Percentiles rank a stretch among this genome's conserved stretches.
phyloP scores from a whole-genome alignment of 2,797 vertebrate genomes.

The Pseudochaenichthys georgianus region DNA sequence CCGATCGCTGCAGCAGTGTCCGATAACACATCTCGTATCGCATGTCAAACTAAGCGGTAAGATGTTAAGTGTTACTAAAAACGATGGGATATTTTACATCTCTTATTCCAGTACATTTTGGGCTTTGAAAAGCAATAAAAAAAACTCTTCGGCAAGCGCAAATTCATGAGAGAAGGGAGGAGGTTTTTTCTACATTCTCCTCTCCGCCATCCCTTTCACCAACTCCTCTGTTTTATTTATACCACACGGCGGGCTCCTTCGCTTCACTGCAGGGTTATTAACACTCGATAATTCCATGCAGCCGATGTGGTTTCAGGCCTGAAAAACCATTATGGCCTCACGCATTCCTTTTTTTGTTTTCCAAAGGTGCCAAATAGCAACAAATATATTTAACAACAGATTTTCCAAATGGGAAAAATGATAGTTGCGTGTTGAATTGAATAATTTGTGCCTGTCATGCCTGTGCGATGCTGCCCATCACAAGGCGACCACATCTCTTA shows the following conservation, averaged over 20 bases:
- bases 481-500: slow-evolving; percentile 46
- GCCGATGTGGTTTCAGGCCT: slow-evolving; percentile 56
- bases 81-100: slow-evolving; percentile 7
- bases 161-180: slow-evolving; percentile 50
- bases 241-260: slow-evolving; percentile 72
- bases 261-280: slow-evolving; percentile 72
- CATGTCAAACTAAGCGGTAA: slow-evolving; percentile 50
- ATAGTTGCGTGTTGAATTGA: slow-evolving; percentile 56
- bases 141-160: slow-evolving; percentile 28
- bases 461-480: slow-evolving; percentile 54
- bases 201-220: slow-evolving; percentile 65
- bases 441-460: slow-evolving; percentile 71
- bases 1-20: slow-evolving; percentile 1
- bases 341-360: slow-evolving; percentile 63
- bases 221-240: slow-evolving; percentile 76
- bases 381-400: slow-evolving; percentile 70
- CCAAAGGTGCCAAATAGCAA: slow-evolving; percentile 71
- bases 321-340: slow-evolving; percentile 21
- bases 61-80: slow-evolving; percentile 5
- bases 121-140: slow-evolving; percentile 7
- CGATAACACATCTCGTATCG: slow-evolving; percentile 23
- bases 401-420: slow-evolving; percentile 45
- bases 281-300: slow-evolving; percentile 77
- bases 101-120: not conserved
- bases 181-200: slow-evolving; percentile 45